Evolutionary conservation across 2,888 invertebrate genomes (phyloP).

Genomic region (Emesis castigata): DNA sequence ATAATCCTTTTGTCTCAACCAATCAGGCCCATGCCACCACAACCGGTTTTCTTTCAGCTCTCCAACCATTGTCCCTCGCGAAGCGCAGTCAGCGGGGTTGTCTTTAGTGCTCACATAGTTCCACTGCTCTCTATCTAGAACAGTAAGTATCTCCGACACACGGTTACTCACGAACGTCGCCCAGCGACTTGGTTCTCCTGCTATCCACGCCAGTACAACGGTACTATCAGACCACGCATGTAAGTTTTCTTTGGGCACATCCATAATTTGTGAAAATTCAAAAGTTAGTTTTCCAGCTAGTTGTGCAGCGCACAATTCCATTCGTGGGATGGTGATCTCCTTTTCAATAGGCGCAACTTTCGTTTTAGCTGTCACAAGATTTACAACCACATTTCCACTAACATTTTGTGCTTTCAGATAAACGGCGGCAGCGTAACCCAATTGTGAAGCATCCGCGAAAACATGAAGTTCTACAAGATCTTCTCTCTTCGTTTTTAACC

Average conservation of each 20-base stretch:
- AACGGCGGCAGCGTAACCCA: constrained; percentile 55
- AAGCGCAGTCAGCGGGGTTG: too few species aligned
- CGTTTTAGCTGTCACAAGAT: constrained; percentile 35
- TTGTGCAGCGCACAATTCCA: constrained; percentile 13
- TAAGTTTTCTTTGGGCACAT: constrained; percentile 12
- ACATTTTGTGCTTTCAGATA: constrained; percentile 26
- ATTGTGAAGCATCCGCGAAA: constrained; percentile 51
- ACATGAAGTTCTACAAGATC: constrained; percentile 45
- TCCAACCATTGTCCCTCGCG: too few species aligned
- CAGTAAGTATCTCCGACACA: constrained; percentile 51
- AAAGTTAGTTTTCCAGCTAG: background rate
- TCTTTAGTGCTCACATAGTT: too few species aligned
- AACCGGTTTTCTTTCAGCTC: too few species aligned
- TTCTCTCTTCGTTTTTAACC: background rate
- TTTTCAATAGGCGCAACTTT: constrained; percentile 28
- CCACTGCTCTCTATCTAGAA: too few species aligned
- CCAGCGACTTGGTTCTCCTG: constrained; percentile 33
- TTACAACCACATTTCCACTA: background rate
- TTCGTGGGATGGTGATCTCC: constrained; percentile 16
- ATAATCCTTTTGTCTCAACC: too few species aligned
- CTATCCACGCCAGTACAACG: constrained; percentile 28
- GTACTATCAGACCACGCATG: constrained; percentile 33
- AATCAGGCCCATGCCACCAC: too few species aligned
- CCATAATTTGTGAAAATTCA: constrained; percentile 18
- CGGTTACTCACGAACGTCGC: constrained; percentile 46